Percentiles rank a stretch among this genome's conserved stretches.
phyloP scores from a whole-genome alignment of 2,113 vertebrate species.

The Barbus barbus region DNA sequence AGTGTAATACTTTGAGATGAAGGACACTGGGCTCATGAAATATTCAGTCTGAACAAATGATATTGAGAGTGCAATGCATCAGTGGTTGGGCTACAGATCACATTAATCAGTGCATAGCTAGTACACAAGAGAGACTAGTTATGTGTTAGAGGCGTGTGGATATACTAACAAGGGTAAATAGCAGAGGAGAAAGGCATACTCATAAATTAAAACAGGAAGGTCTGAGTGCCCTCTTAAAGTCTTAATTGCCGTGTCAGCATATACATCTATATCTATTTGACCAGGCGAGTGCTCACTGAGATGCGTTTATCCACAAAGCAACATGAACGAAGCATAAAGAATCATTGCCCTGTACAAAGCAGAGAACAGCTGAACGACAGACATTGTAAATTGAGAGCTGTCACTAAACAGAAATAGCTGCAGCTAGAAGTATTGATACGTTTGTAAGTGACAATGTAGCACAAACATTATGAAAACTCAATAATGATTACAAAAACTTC shows the following conservation, averaged over 20 bases:
- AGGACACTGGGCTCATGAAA: constrained; percentile 20
- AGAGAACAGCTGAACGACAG: background rate
- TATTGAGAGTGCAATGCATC: background rate
- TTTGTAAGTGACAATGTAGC: constrained; percentile 32
- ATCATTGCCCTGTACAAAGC: background rate
- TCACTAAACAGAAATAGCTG: constrained; percentile 12
- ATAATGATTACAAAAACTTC: constrained; percentile 32
- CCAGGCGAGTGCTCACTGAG: background rate
- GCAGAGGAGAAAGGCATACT: background rate
- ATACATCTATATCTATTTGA: constrained; percentile 11
- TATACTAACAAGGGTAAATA: background rate
- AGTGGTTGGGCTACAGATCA: background rate
- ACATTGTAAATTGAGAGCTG: background rate
- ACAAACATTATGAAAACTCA: constrained; percentile 42
- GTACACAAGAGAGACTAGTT: background rate
- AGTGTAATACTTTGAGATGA: background rate
- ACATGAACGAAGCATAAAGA: constrained; percentile 6
- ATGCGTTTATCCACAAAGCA: background rate
- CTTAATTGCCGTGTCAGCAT: constrained; percentile 42
- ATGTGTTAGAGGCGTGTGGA: background rate
- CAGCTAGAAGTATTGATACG: constrained; percentile 8
- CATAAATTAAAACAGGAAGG: constrained; percentile 39
- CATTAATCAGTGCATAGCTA: background rate
- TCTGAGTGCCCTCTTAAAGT: constrained; percentile 26
- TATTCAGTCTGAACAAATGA: constrained; percentile 25